These are phyloP conservation scores for Brachionus rotundiformis DNA, from an alignment of 1,140 invertebrate genomes.

Conservation along the genomic window DNA sequence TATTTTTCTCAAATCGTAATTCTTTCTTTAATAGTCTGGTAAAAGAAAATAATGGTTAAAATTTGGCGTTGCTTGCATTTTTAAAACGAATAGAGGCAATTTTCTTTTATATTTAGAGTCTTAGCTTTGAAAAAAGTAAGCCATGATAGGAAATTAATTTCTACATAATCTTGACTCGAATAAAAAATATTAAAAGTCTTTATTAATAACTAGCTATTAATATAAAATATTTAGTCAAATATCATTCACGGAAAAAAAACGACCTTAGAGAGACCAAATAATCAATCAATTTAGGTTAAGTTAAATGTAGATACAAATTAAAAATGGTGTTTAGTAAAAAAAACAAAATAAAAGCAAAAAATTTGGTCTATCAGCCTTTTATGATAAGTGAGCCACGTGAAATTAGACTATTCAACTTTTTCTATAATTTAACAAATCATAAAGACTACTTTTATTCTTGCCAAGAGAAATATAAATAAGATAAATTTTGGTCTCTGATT, in stretches of 20 bases:
- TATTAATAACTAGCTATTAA: no score
- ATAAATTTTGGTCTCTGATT: no score
- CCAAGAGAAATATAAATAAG: no score
- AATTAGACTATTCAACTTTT: neutral
- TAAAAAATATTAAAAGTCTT: no score
- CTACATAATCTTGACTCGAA: no score
- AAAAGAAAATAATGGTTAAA: neutral
- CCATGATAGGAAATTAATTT: no score
- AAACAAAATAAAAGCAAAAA: neutral
- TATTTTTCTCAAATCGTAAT: no score
- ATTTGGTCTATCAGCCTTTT: neutral
- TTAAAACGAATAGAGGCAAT: neutral
- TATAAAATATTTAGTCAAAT: no score
- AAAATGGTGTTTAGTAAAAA: neutral
- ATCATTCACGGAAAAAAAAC: no score
- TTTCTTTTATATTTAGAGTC: neutral
- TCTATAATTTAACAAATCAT: neutral
- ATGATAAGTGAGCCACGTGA: neutral
- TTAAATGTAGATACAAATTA: no score
- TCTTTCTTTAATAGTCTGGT: neutral
- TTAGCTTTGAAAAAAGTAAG: neutral
- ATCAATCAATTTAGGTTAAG: no score
- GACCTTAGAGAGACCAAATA: no score
- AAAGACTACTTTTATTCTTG: neutral
- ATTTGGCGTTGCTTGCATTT: neutral